Evolutionary conservation across 1,140 invertebrate species (phyloP), one percentile per base, ranked within the genome.

Genomic region (Drosophila takahashii): DNA sequence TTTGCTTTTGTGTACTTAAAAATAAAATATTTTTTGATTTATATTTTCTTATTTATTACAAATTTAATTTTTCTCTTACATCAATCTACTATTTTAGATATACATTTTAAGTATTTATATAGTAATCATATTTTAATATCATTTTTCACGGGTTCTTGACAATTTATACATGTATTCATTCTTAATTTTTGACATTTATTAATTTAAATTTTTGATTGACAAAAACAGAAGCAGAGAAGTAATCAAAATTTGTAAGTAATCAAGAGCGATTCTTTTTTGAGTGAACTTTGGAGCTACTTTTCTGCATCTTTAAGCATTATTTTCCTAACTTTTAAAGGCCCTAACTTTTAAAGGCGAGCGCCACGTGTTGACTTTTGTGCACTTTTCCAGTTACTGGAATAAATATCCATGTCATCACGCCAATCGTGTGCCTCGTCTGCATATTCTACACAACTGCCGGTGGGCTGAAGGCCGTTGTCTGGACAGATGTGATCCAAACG

Each of bases 401-500:
- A 1, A 96, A 96, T 78, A 94, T 97, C 36, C 96, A 97, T 77
- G 93, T 96, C 39, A 94, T 97, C 3, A 97, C 97, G 13, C 95
- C 95, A 48, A 93, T 98, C 92, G 97, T 98, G 93, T 86, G 83
- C 62, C 37, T 81, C 26, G 62, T 86, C 9, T 86, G 83, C 75
- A 87, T 81, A 61, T 89, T 81, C 61, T 81, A 86, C 51, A 90
- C 75, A 3, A 77, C 80, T 7, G 78, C 75, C 96, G 97, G 98
- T 79, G 98, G 98, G 22, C 94, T 99, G 61, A 97, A 97, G 93
- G 97, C 97, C 5, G 98, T 98, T 1, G 96, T 99, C 45, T 97
- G 97, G 97, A 98, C 98, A 0, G 98, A 99, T 93, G 95, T 97
- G 3, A 96, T 98, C 74, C 98, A 98, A 93, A 94, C 95, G 4